Percentiles rank a stretch among this genome's conserved stretches.
Evolutionary conservation across 2,113 vertebrate genomes (phyloP).

Genomic region (Otocyon megalotis): DNA sequence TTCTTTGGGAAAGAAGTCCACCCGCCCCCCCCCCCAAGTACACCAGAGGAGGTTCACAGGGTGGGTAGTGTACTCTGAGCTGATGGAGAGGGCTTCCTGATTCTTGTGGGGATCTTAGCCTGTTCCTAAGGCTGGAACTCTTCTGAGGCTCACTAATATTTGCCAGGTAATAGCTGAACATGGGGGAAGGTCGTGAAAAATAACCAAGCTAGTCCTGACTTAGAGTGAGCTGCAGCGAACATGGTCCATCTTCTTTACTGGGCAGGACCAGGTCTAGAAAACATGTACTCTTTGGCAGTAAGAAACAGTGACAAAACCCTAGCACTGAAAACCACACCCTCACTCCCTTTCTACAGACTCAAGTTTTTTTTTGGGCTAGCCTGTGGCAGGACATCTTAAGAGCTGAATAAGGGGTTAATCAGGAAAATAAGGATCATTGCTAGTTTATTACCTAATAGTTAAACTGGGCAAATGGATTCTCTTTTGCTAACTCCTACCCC

Average conservation of each 20-base stretch:
- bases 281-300: rapidly evolving
- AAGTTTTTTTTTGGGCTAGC: neutral
- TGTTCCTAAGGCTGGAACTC: neutral
- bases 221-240: neutral
- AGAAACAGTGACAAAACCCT: neutral
- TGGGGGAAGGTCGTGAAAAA: neutral
- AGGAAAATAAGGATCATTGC: neutral
- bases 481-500: neutral
- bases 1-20: neutral
- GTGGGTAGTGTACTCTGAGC: neutral
- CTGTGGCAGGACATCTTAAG: neutral
- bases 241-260: neutral
- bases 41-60: neutral
- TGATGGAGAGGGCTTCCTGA: neutral
- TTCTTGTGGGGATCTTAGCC: neutral
- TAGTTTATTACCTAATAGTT: neutral
- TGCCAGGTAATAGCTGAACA: neutral
- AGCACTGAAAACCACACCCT: neutral
- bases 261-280: neutral
- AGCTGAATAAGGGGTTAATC: neutral
- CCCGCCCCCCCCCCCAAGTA: neutral
- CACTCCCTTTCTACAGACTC: neutral
- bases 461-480: neutral
- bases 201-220: neutral
- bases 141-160: neutral